Percentiles rank a stretch among this genome's conserved stretches.
Evolutionary conservation across 2,797 vertebrate genomes (phyloP).

Genomic region (Myripristis murdjan): DNA sequence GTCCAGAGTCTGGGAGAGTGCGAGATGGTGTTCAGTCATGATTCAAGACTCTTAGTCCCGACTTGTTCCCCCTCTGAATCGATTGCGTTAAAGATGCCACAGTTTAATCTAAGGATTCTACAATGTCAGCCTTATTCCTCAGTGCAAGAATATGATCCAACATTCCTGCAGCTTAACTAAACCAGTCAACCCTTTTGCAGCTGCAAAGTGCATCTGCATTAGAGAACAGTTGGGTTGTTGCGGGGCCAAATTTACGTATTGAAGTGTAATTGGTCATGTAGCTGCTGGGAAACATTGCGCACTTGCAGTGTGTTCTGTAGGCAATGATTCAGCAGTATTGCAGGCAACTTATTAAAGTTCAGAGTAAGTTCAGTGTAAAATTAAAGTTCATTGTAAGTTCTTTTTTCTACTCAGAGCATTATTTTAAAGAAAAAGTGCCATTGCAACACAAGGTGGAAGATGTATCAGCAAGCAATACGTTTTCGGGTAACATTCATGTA

Average conservation of each 20-base stretch:
- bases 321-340: slow-evolving; percentile 9
- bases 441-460: too few species aligned
- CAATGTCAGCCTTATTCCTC: slow-evolving; percentile 30
- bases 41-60: slow-evolving; percentile 28
- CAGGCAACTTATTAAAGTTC: slow-evolving; percentile 43
- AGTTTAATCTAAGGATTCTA: slow-evolving; percentile 44
- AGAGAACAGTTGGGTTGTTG: neutral
- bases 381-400: slow-evolving; percentile 15
- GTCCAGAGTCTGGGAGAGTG: slow-evolving; percentile 2
- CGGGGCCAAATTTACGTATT: slow-evolving; percentile 21
- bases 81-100: slow-evolving; percentile 46
- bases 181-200: slow-evolving; percentile 20
- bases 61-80: slow-evolving; percentile 18
- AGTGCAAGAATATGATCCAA: neutral
- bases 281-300: slow-evolving; percentile 28
- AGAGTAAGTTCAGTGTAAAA: slow-evolving; percentile 47
- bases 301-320: slow-evolving; percentile 4
- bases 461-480: slow-evolving; percentile 10
- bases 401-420: slow-evolving; percentile 3
- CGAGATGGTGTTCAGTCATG: slow-evolving; percentile 18
- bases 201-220: slow-evolving; percentile 48
- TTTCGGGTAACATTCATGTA: slow-evolving; percentile 26
- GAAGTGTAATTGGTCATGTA: slow-evolving; percentile 24
- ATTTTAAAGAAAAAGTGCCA: too few species aligned
- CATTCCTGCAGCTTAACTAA: slow-evolving; percentile 38